Evolutionary conservation across 2,797 vertebrate species (phyloP), one percentile per base, ranked within the genome.

Genomic region (Megaceryle alcyon): DNA sequence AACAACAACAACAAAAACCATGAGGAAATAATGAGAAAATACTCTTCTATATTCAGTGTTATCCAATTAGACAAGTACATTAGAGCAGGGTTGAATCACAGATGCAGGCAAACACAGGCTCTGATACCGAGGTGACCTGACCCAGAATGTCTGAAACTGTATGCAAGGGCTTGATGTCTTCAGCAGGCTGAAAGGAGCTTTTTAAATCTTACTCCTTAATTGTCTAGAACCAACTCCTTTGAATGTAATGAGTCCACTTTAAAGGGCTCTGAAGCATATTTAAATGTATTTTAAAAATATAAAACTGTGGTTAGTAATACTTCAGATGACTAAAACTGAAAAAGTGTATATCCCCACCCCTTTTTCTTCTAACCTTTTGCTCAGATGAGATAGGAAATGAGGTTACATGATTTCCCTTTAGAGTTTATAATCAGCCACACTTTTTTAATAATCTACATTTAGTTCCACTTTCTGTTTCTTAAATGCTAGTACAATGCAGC

Each of bases 401-500:
- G 79, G 89, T 94, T 89, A 72, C 65, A 78, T 9, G 28, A 86
- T 94, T 94, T 86, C 82, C 79, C 49, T 92, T 83, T 49, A 77
- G 73, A 92, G 73, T 81, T 81, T 81, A 84, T 68, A 63, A 90
- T 77, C 93, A 86, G 72, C 82, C 86, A 68, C 59, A 60, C 19
- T 76, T 76, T 68, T 91, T 80, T 86, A 76, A 94, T 83, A 83
- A 89, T 77, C 75, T 29, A 25, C 56, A n/a, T 33, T 90, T 84
- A 56, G 86, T 87, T 94, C 70, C 89, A 88, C 84, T 87, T 90
- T 92, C 92, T 84, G 75, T 92, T 94, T 90, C 75, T 84, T 31
- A 46, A 89, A 59, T 7, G 53, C 17, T 19, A 18, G 57, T 14
- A 72, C 48, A 80, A 59, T 22, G 59, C 39, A 25, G 78, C 85